These are phyloP conservation scores for Hippocampus guttulatus DNA, from an alignment of 2,113 vertebrate species.

Conservation along the genomic window DNA sequence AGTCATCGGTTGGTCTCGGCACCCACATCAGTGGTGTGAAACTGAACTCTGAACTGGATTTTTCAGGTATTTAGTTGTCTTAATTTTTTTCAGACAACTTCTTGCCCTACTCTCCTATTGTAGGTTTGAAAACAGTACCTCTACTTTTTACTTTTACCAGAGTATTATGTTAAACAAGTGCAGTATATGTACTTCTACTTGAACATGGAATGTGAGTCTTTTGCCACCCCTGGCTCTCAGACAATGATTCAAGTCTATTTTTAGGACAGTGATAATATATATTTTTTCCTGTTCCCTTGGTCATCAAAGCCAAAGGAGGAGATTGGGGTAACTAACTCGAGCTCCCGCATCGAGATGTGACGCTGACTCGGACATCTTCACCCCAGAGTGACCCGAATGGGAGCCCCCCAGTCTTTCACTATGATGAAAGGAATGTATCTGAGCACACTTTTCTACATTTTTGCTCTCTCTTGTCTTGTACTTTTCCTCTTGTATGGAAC, in stretches of 20 bases:
- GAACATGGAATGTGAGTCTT: neutral
- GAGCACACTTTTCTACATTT: neutral
- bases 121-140: neutral
- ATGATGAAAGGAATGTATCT: neutral
- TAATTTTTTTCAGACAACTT: neutral
- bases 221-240: neutral
- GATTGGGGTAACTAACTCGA: neutral
- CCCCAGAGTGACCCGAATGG: neutral
- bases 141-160: neutral
- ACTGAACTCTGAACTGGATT: neutral
- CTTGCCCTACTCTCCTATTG: neutral
- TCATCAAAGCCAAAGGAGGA: neutral
- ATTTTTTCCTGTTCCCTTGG: slow-evolving; percentile 1
- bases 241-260: neutral
- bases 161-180: neutral
- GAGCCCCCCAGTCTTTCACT: neutral
- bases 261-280: neutral
- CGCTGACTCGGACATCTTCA: neutral
- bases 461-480: neutral
- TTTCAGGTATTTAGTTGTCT: neutral
- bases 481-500: neutral
- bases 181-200: neutral
- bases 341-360: neutral
- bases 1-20: neutral
- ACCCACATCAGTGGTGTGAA: neutral